These are phyloP conservation scores for Chymomyza fuscimana DNA, from an alignment of 2,888 invertebrate genomes.

Conservation along the genomic window DNA sequence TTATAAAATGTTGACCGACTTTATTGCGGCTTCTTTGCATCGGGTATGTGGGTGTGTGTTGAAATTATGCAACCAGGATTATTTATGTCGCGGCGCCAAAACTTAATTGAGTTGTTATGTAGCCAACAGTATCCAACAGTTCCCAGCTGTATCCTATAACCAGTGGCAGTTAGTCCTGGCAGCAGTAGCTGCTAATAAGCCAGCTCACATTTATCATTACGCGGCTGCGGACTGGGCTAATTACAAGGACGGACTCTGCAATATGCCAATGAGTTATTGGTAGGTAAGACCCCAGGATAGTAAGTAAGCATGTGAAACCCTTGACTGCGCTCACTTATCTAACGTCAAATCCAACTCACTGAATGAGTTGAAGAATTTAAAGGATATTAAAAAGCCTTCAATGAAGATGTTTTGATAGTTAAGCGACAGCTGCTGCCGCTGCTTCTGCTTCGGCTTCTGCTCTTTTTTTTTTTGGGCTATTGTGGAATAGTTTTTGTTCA, in stretches of 20 bases:
- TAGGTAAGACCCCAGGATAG: neutral
- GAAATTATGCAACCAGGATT: conserved; percentile 61
- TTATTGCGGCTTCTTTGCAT: conserved; percentile 13
- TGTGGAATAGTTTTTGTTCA: neutral
- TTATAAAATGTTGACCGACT: conserved; percentile 51
- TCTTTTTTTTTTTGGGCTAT: no score
- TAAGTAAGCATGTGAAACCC: conserved; percentile 42
- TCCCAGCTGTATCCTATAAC: neutral
- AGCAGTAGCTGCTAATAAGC: conserved; percentile 9
- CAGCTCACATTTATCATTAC: conserved; percentile 19
- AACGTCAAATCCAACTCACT: conserved; percentile 30
- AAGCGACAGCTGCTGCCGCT: conserved; percentile 49
- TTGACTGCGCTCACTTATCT: conserved; percentile 14
- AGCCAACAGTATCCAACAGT: neutral
- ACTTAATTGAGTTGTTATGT: conserved; percentile 64
- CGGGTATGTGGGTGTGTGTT: neutral
- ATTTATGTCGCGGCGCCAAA: conserved; percentile 53
- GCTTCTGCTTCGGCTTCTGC: neutral
- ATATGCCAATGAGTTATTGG: conserved; percentile 29
- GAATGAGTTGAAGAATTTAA: conserved; percentile 7
- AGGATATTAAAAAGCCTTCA: conserved; percentile 37
- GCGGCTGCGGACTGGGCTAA: conserved; percentile 11
- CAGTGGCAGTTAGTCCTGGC: neutral
- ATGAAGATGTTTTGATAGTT: conserved; percentile 67
- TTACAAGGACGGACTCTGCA: neutral